Conservation (phyloP, 2,113 vertebrate species). For the Calidris pugnax region DNA sequence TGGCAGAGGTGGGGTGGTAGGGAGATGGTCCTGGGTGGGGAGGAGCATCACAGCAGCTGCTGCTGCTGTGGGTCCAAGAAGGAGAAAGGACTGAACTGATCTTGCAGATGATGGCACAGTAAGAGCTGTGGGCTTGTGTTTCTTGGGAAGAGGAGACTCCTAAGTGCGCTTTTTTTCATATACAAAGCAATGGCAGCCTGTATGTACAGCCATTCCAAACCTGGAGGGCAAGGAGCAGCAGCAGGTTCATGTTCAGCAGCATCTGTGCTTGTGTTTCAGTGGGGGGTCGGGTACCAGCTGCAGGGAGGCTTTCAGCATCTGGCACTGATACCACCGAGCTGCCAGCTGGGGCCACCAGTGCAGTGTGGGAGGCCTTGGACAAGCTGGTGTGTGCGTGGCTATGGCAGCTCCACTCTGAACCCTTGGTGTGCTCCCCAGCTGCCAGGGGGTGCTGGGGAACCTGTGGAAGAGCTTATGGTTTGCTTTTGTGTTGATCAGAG, state of each 20-base stretch:
- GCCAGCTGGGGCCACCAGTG: background rate
- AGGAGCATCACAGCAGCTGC: background rate
- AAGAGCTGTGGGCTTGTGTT: background rate
- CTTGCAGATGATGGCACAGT: background rate
- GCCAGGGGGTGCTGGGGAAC: background rate
- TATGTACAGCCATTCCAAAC: background rate
- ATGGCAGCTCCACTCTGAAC: rapidly evolving
- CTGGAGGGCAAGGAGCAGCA: background rate
- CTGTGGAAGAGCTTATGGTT: background rate
- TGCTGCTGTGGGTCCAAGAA: background rate
- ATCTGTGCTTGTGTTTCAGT: background rate
- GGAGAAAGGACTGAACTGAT: background rate
- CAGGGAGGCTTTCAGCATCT: background rate
- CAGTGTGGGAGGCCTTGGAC: background rate
- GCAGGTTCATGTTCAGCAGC: background rate
- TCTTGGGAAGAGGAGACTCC: background rate
- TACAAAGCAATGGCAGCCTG: background rate
- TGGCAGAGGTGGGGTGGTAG: background rate
- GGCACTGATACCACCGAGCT: background rate
- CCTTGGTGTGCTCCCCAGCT: background rate
- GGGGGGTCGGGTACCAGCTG: background rate
- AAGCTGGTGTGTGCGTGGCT: background rate
- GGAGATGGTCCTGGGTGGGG: background rate
- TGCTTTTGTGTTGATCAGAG: background rate
- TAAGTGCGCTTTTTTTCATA: background rate